These are phyloP conservation scores for Moxostoma hubbsi DNA, from an alignment of 2,797 vertebrate genomes.

Conservation along the genomic window DNA sequence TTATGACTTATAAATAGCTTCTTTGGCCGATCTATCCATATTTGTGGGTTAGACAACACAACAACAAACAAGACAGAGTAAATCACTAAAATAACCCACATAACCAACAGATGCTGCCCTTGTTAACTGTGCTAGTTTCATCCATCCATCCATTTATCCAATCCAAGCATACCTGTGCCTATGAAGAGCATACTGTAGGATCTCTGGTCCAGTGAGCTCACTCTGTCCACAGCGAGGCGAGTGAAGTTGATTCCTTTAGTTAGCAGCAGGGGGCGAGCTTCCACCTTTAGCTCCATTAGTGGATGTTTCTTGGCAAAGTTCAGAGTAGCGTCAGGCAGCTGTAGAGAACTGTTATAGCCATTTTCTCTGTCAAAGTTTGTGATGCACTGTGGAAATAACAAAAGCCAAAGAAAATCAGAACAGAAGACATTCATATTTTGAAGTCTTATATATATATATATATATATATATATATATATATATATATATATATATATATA, in stretches of 20 bases:
- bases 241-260: conserved; percentile 93
- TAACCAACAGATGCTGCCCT: background rate
- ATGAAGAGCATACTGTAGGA: conserved; percentile 91
- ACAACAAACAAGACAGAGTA: background rate
- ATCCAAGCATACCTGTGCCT: conserved; percentile 83
- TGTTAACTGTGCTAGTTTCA: background rate
- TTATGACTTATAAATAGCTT: conserved; percentile 31
- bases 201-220: conserved; percentile 80
- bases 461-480: too few species aligned
- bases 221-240: conserved; percentile 86
- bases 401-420: background rate
- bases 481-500: too few species aligned
- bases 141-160: background rate
- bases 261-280: conserved; percentile 87
- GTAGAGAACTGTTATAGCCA: conserved; percentile 87
- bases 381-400: conserved; percentile 83
- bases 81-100: background rate
- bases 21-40: conserved; percentile 5
- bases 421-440: background rate
- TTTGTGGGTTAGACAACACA: background rate
- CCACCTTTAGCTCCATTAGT: conserved; percentile 88
- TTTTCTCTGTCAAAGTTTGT: conserved; percentile 87
- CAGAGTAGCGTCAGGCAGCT: conserved; percentile 92
- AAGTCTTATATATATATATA: too few species aligned
- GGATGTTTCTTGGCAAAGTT: conserved; percentile 99